Conservation (phyloP, 1,140 invertebrate genomes). For the Ericerus pela region DNA sequence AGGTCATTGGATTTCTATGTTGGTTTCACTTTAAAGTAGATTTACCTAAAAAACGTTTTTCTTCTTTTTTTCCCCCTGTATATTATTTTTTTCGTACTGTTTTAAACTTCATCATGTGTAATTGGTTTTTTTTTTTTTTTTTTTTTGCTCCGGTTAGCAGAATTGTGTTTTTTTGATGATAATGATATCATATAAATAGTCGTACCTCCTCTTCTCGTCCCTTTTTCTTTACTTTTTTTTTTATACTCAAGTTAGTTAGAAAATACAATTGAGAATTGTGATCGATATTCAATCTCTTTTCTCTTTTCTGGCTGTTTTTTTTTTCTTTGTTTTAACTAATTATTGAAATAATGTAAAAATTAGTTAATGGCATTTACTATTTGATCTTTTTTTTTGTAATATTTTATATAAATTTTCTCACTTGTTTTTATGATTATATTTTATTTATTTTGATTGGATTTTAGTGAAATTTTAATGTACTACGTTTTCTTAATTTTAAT, state of each 20-base stretch:
- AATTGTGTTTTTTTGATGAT: not conserved
- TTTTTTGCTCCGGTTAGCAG: too few relatives aligned
- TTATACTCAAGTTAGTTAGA: not conserved
- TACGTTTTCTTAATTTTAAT: constrained; percentile 3
- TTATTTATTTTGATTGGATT: constrained; percentile 6
- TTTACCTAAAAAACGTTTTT: too few relatives aligned
- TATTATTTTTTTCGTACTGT: too few relatives aligned
- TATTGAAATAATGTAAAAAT: not conserved
- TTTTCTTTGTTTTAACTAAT: not conserved
- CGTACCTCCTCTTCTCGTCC: not conserved
- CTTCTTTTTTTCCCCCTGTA: too few relatives aligned
- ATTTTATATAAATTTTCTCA: not conserved
- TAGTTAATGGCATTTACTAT: constrained; percentile 1
- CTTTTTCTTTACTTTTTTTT: not conserved
- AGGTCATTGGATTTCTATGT: too few relatives aligned
- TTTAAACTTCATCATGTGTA: too few relatives aligned
- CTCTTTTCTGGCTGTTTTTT: not conserved
- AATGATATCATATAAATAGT: not conserved
- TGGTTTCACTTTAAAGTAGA: too few relatives aligned
- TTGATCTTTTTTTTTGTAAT: constrained; percentile 1
- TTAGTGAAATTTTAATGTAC: constrained; percentile 1
- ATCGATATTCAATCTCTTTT: not conserved
- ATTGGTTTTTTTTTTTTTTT: too few relatives aligned
- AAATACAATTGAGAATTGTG: not conserved
- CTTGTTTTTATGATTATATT: constrained; percentile 8